Evolutionary conservation across 2,113 vertebrate genomes (phyloP).

Genomic region (Phodopus roborovskii): DNA sequence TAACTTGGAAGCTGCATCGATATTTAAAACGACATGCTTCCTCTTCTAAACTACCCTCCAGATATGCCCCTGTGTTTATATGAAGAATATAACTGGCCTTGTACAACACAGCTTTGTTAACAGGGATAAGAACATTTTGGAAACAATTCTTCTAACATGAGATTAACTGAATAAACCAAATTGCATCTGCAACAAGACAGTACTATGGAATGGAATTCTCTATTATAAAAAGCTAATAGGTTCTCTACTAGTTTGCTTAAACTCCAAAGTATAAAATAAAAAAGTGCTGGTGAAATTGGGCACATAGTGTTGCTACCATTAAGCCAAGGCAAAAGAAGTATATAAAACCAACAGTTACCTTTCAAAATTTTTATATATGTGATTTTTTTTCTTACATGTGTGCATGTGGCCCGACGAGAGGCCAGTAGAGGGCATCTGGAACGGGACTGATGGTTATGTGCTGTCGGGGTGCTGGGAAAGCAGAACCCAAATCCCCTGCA

Average conservation of each 20-base stretch:
- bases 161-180: background rate
- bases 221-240: background rate
- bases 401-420: background rate
- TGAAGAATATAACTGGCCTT: background rate
- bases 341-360: background rate
- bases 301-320: background rate
- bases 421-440: background rate
- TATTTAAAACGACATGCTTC: background rate
- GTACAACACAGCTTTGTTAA: background rate
- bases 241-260: constrained; percentile 1
- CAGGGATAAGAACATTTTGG: constrained; percentile 2
- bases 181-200: background rate
- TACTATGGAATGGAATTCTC: background rate
- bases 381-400: background rate
- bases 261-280: constrained; percentile 22
- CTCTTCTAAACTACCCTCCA: background rate
- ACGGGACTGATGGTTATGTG: background rate
- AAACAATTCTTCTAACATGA: background rate
- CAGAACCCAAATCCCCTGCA: background rate
- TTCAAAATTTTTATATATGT: background rate
- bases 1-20: background rate
- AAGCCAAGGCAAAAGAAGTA: background rate
- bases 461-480: background rate
- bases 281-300: background rate
- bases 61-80: background rate